Conservation (phyloP, 2,888 invertebrate genomes). For the Oeneis ivallda region DNA sequence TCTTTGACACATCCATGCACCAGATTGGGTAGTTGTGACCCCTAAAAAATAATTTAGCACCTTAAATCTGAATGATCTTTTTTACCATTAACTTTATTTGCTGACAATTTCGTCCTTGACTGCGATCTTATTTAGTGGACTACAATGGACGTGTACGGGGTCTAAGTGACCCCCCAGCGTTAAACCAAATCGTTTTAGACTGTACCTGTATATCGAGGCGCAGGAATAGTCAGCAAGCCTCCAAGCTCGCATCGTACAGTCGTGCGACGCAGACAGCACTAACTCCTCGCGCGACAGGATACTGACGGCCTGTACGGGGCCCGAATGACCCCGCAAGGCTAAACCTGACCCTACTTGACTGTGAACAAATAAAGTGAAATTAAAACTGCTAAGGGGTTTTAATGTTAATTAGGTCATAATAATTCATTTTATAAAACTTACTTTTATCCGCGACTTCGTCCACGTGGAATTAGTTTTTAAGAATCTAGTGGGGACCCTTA, state of each 20-base stretch:
- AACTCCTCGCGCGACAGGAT: conserved; percentile 82
- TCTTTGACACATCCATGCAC: conserved; percentile 87
- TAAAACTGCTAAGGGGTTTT: background rate
- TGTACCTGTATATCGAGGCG: conserved; percentile 85
- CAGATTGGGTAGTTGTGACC: conserved; percentile 96
- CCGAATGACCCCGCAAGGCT: conserved; percentile 87
- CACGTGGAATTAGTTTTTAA: too few species aligned
- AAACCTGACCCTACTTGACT: conserved; percentile 83
- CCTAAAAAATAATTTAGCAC: conserved; percentile 52
- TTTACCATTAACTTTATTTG: too few species aligned
- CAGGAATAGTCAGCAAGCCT: conserved; percentile 85
- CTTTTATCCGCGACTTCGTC: too few species aligned
- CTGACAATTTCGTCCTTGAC: too few species aligned
- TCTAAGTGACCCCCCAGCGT: conserved; percentile 87
- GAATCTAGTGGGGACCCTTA: too few species aligned
- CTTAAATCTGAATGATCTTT: too few species aligned
- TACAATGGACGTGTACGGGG: too few species aligned
- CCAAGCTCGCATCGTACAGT: conserved; percentile 90
- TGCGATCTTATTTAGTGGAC: too few species aligned
- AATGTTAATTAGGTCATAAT: too few species aligned
- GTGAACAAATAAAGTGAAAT: conserved; percentile 37
- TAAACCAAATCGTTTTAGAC: conserved; percentile 53
- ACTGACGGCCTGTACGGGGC: conserved; percentile 86
- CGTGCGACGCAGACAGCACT: conserved; percentile 88
- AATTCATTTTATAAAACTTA: too few species aligned